Base-by-base conservation (phyloP, 2,888 invertebrate species). In the Philaethria dido region DNA sequence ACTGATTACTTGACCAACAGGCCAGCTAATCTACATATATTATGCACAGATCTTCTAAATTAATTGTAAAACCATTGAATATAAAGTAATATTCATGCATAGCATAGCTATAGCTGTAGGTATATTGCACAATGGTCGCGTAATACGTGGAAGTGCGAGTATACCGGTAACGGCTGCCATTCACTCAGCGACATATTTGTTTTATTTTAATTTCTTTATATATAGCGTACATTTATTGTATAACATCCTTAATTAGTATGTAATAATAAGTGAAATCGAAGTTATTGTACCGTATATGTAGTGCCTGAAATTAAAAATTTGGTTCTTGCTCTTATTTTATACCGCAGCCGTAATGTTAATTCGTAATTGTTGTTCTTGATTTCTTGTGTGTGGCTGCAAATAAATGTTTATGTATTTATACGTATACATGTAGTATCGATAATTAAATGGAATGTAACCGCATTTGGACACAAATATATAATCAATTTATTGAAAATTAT, bases 111-210 rank as follows among this genome's bases (percentile, higher is more conserved):
- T 47, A 62, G 66, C 69, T 61, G 45, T 14, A 5, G 13, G 16
- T n/a, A 60, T 45, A 74, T 86, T 85, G 73, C 82, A 77, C 79
- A 86, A 84, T 66, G 50, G 64, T 79, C 76, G 73, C 84, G 83
- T 84, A 86, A 85, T 73, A 83, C 80, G 78, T 82, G 84, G 85
- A 85, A 84, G 84, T 78, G 68, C 57, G 57, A 69, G 74, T 73
- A 76, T 73, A 66, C 33, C 4, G 69, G 74, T 74, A 75, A 74
- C 73, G 74, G 74, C 74, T 62, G 68, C 59, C 70, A 71, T 66
- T 64, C 61, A 45, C 44, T 75, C 71, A 69, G 59, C 72, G 68
- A 33, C 39, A 18, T 14, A 29, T 60, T 60, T 29, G 44, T 60
- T 33, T 33, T 33, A 60, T 60, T 60, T 44, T 18, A 44, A 29